Conservation (phyloP, 2,797 vertebrate genomes). For the Chelidonichthys spinosus region DNA sequence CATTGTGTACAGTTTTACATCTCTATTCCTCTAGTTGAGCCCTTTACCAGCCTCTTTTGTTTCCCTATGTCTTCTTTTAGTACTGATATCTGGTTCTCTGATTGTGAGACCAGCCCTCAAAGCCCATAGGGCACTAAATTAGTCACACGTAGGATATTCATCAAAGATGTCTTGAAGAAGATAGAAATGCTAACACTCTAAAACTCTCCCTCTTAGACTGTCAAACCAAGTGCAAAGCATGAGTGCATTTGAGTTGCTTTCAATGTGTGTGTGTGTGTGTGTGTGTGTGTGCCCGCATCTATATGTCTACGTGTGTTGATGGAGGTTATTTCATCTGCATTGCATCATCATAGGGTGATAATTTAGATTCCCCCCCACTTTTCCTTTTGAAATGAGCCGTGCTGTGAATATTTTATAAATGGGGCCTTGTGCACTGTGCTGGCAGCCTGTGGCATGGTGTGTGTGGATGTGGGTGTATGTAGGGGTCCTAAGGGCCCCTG, state of each 20-base stretch:
- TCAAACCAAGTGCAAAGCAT: slow-evolving; percentile 70
- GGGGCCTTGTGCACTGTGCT: slow-evolving; percentile 49
- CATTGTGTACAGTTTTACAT: not conserved
- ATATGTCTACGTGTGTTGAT: slow-evolving; percentile 57
- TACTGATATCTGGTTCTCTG: slow-evolving; percentile 29
- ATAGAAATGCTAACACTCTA: slow-evolving; percentile 65
- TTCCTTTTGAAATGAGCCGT: slow-evolving; percentile 78
- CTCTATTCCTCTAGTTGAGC: not conserved
- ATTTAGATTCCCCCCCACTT: slow-evolving; percentile 68
- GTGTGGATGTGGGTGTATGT: slow-evolving; percentile 26
- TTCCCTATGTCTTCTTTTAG: slow-evolving; percentile 5
- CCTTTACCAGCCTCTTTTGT: slow-evolving; percentile 6
- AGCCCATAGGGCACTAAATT: slow-evolving; percentile 43
- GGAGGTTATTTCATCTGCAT: slow-evolving; percentile 81
- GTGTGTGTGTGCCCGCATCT: slow-evolving; percentile 15
- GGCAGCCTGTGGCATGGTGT: slow-evolving; percentile 42
- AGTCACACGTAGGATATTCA: slow-evolving; percentile 58
- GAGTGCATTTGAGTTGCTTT: slow-evolving; percentile 69
- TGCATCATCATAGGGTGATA: slow-evolving; percentile 82
- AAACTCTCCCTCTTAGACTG: slow-evolving; percentile 60
- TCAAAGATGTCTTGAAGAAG: slow-evolving; percentile 68
- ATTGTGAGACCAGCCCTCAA: slow-evolving; percentile 46
- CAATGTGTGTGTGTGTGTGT: slow-evolving; percentile 6
- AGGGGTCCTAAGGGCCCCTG: slow-evolving; percentile 7
- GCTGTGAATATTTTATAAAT: slow-evolving; percentile 75